Conservation (phyloP, 2,888 invertebrate species). For the Uropetala carovei region DNA sequence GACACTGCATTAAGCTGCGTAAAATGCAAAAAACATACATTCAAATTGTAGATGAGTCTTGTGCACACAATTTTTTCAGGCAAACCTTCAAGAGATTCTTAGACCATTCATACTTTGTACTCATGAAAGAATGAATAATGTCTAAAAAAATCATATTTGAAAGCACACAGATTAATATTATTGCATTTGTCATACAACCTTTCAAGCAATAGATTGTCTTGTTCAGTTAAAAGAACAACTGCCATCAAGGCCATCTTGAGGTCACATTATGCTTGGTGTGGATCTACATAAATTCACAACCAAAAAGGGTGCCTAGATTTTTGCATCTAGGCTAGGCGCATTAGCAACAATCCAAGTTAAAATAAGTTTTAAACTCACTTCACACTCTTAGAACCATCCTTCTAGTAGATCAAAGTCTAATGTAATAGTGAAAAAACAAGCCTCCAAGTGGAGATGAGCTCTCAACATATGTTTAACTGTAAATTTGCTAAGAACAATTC, state of each 20-base stretch:
- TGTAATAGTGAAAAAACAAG: conserved; percentile 36
- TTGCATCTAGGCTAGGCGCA: conserved; percentile 17
- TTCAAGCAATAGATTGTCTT: neutral
- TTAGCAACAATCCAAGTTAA: neutral
- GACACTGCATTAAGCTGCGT: neutral
- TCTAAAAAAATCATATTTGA: neutral
- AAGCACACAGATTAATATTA: neutral
- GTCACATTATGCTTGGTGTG: neutral
- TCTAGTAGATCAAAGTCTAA: conserved; percentile 32
- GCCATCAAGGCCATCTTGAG: neutral
- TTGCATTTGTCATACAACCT: neutral
- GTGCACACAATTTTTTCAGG: neutral
- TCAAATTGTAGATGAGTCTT: neutral
- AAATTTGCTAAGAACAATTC: neutral
- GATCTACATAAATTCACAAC: neutral
- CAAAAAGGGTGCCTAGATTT: neutral
- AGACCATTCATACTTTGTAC: neutral
- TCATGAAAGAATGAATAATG: neutral
- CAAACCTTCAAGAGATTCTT: neutral
- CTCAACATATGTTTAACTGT: neutral
- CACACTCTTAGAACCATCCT: conserved; percentile 7
- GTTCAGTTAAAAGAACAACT: neutral
- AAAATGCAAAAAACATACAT: neutral
- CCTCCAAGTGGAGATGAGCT: neutral
- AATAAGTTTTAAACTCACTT: neutral